phyloP scores from a whole-genome alignment of 2,888 invertebrate genomes.

The Dolichopus griseipennis region DNA sequence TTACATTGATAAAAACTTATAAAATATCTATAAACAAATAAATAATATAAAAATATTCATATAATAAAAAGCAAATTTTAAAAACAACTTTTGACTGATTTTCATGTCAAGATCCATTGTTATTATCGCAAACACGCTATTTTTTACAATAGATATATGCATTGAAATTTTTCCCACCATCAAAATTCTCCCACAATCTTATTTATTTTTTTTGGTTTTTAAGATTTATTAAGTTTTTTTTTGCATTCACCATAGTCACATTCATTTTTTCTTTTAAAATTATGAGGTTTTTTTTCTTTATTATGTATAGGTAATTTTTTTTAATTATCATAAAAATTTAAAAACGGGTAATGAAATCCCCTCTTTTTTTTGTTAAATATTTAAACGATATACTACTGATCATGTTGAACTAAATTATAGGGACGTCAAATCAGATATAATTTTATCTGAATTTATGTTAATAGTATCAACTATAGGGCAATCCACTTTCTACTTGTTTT shows the following conservation, averaged over 20 bases:
- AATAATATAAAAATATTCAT: neutral
- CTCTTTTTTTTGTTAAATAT: too few relatives aligned
- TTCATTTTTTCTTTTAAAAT: neutral
- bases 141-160: neutral
- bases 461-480: too few relatives aligned
- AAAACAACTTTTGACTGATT: slow-evolving; percentile 8
- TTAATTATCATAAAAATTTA: neutral
- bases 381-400: too few relatives aligned
- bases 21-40: too few relatives aligned
- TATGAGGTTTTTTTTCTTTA: neutral
- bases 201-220: slow-evolving; percentile 17
- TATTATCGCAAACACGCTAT: slow-evolving; percentile 14
- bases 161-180: slow-evolving; percentile 24
- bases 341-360: too few relatives aligned
- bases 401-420: too few relatives aligned
- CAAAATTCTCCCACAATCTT: slow-evolving; percentile 26
- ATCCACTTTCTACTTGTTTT: too few relatives aligned
- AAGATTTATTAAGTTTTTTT: neutral
- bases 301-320: too few relatives aligned
- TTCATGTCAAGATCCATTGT: slow-evolving; percentile 18
- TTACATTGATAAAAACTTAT: too few relatives aligned
- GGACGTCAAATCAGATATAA: too few relatives aligned
- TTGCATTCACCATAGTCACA: neutral
- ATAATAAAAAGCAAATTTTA: neutral
- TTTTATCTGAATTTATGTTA: too few relatives aligned